Evolutionary conservation across 2,797 vertebrate genomes (phyloP), one percentile per base, ranked within the genome.

Genomic region (Cirrhinus molitorella): DNA sequence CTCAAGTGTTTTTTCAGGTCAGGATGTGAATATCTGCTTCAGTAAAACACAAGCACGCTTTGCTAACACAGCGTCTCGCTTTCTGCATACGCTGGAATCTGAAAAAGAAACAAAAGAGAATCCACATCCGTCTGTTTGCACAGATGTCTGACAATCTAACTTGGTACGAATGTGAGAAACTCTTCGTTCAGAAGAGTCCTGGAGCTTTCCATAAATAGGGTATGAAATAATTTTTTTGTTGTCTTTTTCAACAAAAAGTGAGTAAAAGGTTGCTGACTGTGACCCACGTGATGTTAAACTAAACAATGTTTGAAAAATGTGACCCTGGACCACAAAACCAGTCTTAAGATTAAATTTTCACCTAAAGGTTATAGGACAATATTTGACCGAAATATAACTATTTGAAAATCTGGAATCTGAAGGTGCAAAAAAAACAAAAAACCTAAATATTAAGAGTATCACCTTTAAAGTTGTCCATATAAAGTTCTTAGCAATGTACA

Each of bases 1-100:
- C 55, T 40, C 25, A 14, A 23, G 66, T 25, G 77, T 68, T 79
- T 68, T 53, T 68, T 79, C 31, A 28, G 34, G 65, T 65, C n/a
- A 43, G 63, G 55, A 61, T 19, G 37, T 45, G 74, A 45, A 59
- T 76, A 61, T 76, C 55, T 28, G 47, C 67, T 68, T 53, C 14
- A 25, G 49, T 40, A 53, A 79, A 67, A 79, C 43, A 59, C 13
- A 19, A 61, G n/a, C 21, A 68, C 0, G 10, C 17, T 21, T 21
- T 79, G 28, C 43, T 51, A 51, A 67, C n/a, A 11, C 37, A 45
- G 59, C 57, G 14, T 66, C 63, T 79, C 5, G 0, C 19, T 23
- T 53, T 23, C 31, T 78, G 12, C 8, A 0, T 14, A 31, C 17
- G 9, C 61, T 66, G 14, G 8, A 37, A 67, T 78, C 57, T 47